Evolutionary conservation across 1,140 invertebrate species (phyloP), one percentile per base, ranked within the genome.

Genomic region (Chironomus striatipennis): DNA sequence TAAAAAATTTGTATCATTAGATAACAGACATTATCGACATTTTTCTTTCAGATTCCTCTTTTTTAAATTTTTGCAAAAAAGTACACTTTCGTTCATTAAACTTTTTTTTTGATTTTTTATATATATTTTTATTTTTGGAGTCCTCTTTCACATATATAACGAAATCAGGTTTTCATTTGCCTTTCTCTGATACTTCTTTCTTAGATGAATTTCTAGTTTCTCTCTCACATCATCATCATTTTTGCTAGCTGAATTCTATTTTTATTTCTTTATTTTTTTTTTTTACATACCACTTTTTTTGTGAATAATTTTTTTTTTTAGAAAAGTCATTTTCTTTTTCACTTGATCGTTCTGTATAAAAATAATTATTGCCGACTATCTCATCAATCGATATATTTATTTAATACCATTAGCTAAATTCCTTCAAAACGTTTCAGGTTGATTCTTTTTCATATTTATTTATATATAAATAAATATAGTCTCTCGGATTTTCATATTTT

Each of bases 71-170:
- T 57, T 57, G 47, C 47, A 57, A 57, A 57, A 57, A n/a, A n/a
- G n/a, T 57, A 57, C 47, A 57, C 47, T 57, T 57, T 57, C 12
- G 47, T 57, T 57, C 47, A 57, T n/a, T 57, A 57, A 57, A 57
- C 47, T 57, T 57, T 15, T 57, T 47, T 10, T 15, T 47, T 15
- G 2, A 34, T 34, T 34, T 34, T 34, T 34, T 34, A 34, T 57
- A n/a, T n/a, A n/a, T n/a, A n/a, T n/a, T n/a, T 57, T 57, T 57
- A 57, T 57, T 57, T 57, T 57, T 57, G 47, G 47, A 57, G 47
- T 57, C 47, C 47, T 57, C 47, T n/a, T 57, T 57, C 12, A n/a
- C 47, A 57, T n/a, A 15, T 47, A 57, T 57, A 57, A 57, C 24
- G 24, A 57, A 57, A 57, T 57, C 47, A 57, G 12, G 47, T 57